Conservation (phyloP, 35 echinoderm and acorn worm species). For the Apostichopus japonicus region DNA sequence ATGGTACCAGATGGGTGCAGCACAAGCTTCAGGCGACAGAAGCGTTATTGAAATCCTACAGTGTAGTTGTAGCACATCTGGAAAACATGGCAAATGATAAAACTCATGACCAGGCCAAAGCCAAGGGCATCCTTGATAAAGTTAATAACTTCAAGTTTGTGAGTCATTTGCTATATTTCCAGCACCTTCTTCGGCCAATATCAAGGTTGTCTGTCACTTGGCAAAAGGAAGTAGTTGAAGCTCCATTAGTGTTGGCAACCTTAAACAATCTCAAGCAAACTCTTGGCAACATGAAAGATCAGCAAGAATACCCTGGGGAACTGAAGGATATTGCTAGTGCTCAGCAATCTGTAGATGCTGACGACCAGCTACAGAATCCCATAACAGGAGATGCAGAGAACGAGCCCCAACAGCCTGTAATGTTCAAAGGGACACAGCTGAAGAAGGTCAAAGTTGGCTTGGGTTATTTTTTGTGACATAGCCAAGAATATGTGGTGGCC, state of each 20-base stretch:
- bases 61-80: constrained; percentile 26
- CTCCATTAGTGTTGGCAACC: background rate
- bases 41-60: constrained; percentile 29
- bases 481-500: constrained; percentile 11
- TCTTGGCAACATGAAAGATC: constrained; percentile 11
- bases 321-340: constrained; percentile 30
- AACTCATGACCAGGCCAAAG: constrained; percentile 41
- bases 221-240: constrained; percentile 31
- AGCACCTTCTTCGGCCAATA: constrained; percentile 7
- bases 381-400: constrained; percentile 19
- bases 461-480: constrained; percentile 3
- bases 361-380: background rate
- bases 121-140: constrained; percentile 42
- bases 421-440: constrained; percentile 26
- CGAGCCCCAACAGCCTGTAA: constrained; percentile 1
- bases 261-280: constrained; percentile 32
- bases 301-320: constrained; percentile 9
- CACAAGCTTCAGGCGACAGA: constrained; percentile 18
- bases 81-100: constrained; percentile 43
- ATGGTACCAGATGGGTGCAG: constrained; percentile 36
- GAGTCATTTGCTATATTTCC: constrained; percentile 33
- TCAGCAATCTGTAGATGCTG: background rate
- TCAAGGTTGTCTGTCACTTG: constrained; percentile 41
- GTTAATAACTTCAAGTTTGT: constrained; percentile 50
- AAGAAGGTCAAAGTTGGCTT: constrained; percentile 23